phyloP scores from a whole-genome alignment of 2,797 vertebrate genomes.

The Hozukius guyotensis region DNA sequence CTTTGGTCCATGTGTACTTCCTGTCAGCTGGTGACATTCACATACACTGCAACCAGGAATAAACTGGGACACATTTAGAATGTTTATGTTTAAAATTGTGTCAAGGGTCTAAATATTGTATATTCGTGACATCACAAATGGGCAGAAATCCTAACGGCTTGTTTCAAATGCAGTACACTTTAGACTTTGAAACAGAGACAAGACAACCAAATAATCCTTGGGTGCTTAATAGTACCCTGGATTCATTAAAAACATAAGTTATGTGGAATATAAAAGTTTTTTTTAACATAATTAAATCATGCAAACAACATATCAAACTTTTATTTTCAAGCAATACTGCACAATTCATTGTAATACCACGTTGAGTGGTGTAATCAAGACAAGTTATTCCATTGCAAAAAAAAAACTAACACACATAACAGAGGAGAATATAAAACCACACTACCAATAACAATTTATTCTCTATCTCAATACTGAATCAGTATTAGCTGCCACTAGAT shows the following conservation, averaged over 20 bases:
- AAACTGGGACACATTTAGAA: too few species aligned
- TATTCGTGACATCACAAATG: too few species aligned
- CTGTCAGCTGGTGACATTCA: too few species aligned
- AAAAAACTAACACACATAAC: background rate
- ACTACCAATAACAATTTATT: background rate
- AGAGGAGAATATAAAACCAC: background rate
- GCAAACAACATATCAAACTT: background rate
- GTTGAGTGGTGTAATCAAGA: background rate
- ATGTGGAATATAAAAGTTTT: background rate
- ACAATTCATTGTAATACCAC: background rate
- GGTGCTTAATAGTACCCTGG: background rate
- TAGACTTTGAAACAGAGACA: background rate
- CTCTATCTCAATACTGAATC: background rate
- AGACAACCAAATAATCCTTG: background rate
- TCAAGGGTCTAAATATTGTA: too few species aligned
- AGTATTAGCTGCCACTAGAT: background rate
- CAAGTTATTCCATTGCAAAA: background rate
- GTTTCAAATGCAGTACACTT: background rate
- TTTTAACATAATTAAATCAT: background rate
- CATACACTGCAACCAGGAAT: too few species aligned
- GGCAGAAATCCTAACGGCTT: too few species aligned
- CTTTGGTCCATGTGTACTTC: too few species aligned
- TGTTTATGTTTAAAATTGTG: too few species aligned
- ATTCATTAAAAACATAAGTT: background rate
- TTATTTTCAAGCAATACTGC: background rate